These are phyloP conservation scores for Amblyjoppa proteus DNA, from an alignment of 2,888 invertebrate genomes.

Conservation along the genomic window DNA sequence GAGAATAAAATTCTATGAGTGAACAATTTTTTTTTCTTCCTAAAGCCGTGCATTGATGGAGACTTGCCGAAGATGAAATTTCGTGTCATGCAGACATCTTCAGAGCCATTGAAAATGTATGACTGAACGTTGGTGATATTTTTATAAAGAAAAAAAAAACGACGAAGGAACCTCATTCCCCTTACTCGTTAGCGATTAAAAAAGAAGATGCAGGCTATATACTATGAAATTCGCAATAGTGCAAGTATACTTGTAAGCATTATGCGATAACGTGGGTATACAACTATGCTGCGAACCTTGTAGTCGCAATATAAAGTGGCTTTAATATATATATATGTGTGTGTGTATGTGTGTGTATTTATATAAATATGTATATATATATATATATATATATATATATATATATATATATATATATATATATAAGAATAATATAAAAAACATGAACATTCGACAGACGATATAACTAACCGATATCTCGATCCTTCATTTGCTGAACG, in stretches of 20 bases:
- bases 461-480: slow-evolving; percentile 80
- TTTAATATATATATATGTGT: slow-evolving; percentile 7
- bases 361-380: slow-evolving; percentile 14
- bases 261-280: slow-evolving; percentile 62
- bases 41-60: no score
- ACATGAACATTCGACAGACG: slow-evolving; percentile 56
- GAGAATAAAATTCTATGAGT: no score
- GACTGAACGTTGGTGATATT: slow-evolving; percentile 23
- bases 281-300: slow-evolving; percentile 59
- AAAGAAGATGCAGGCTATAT: slow-evolving; percentile 54
- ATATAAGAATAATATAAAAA: slow-evolving; percentile 26
- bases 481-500: slow-evolving; percentile 77
- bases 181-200: slow-evolving; percentile 47
- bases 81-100: no score
- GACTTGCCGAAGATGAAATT: no score
- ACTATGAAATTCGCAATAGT: slow-evolving; percentile 60
- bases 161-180: slow-evolving; percentile 24
- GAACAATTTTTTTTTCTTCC: no score
- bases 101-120: slow-evolving; percentile 1
- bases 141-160: background rate
- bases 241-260: slow-evolving; percentile 64
- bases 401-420: no score
- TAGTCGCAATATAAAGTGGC: slow-evolving; percentile 44
- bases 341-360: background rate
- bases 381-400: slow-evolving; percentile 13